Evolutionary conservation across 2,113 vertebrate genomes (phyloP).

Genomic region (Indri indri): DNA sequence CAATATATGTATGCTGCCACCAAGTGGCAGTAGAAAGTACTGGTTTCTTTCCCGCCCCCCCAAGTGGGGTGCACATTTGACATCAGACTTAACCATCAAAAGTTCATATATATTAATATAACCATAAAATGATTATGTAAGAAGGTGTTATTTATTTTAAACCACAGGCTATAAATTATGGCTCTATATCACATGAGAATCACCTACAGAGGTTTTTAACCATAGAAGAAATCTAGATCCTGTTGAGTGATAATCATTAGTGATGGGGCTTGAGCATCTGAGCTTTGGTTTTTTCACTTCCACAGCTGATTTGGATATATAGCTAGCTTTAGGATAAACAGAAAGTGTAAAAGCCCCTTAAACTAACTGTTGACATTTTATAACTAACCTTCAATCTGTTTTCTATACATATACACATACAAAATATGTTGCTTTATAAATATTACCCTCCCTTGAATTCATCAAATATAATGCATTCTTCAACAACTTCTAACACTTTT

Average conservation of each 20-base stretch:
- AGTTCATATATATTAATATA: neutral
- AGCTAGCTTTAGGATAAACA: neutral
- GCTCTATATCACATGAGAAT: neutral
- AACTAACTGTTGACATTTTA: neutral
- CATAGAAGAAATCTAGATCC: neutral
- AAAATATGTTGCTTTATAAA: neutral
- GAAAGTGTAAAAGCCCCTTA: neutral
- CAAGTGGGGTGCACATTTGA: neutral
- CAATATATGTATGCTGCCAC: conserved; percentile 71
- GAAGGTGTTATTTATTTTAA: neutral
- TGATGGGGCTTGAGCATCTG: neutral
- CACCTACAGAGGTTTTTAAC: neutral
- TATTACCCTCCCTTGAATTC: neutral
- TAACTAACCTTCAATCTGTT: neutral
- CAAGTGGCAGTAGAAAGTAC: conserved; percentile 67
- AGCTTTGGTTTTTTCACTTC: neutral
- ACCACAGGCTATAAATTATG: neutral
- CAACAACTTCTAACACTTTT: neutral
- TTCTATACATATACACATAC: neutral
- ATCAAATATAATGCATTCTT: neutral
- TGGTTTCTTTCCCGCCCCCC: neutral
- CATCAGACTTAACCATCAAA: neutral
- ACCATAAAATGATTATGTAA: neutral
- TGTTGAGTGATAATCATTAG: neutral
- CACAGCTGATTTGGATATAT: neutral